Evolutionary conservation across 2,888 invertebrate genomes (phyloP).

Genomic region (Deladenus siricidicola): DNA sequence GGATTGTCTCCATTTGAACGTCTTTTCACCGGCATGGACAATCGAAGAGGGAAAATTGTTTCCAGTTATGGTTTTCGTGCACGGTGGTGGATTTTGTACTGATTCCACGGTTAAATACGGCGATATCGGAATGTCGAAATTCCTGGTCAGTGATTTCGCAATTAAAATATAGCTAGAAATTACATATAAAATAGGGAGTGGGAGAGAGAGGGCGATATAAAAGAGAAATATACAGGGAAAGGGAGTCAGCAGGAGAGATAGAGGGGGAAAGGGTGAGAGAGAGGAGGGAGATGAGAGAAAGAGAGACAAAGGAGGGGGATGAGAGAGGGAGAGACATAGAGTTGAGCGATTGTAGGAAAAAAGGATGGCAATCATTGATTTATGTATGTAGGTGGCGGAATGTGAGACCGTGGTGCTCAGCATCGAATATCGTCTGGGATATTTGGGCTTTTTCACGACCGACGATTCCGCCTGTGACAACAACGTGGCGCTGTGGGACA

Average conservation of each 20-base stretch:
- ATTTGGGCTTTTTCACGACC: slow-evolving; percentile 42
- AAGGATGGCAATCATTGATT: background rate
- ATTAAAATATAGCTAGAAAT: too few relatives aligned
- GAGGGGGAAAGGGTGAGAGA: too few relatives aligned
- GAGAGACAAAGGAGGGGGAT: too few relatives aligned
- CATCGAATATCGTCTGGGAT: slow-evolving; percentile 24
- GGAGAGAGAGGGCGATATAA: too few relatives aligned
- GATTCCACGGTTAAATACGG: slow-evolving; percentile 40
- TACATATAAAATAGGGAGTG: too few relatives aligned
- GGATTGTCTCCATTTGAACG: slow-evolving; percentile 40
- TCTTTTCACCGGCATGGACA: slow-evolving; percentile 34
- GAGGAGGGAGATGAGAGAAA: too few relatives aligned
- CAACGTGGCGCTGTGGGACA: slow-evolving; percentile 42
- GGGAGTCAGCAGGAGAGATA: too few relatives aligned
- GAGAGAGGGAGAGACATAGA: too few relatives aligned
- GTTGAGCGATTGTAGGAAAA: too few relatives aligned
- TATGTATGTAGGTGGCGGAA: slow-evolving; percentile 3
- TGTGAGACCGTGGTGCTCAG: slow-evolving; percentile 6
- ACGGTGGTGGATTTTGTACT: slow-evolving; percentile 37
- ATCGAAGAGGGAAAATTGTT: slow-evolving; percentile 12
- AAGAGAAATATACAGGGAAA: too few relatives aligned
- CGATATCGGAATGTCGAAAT: slow-evolving; percentile 37
- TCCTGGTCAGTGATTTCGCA: too few relatives aligned
- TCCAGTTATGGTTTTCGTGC: slow-evolving; percentile 37
- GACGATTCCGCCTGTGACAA: slow-evolving; percentile 34